These are phyloP conservation scores for Cyprinodon variegatus DNA, from an alignment of 2,113 vertebrate genomes.

Conservation along the genomic window DNA sequence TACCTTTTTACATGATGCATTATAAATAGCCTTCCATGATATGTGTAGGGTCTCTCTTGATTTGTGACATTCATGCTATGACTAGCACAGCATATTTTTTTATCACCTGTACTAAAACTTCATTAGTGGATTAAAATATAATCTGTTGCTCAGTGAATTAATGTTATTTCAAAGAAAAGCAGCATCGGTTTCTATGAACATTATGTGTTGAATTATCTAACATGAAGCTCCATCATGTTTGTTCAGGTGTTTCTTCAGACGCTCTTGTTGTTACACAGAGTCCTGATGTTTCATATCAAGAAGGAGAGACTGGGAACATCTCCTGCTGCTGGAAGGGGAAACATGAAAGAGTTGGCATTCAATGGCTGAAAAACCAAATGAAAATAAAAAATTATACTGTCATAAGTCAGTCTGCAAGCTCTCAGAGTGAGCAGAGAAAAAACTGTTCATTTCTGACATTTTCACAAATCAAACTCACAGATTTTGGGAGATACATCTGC, in stretches of 20 bases:
- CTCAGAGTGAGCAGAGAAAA: accelerated
- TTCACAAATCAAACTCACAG: accelerated
- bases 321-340: background rate
- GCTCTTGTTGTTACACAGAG: background rate
- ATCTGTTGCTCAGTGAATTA: too few relatives aligned
- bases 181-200: background rate
- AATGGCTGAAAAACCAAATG: background rate
- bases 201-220: accelerated
- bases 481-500: constrained; percentile 43
- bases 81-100: background rate
- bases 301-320: background rate
- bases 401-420: accelerated
- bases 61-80: background rate
- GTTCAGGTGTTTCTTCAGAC: constrained; percentile 32
- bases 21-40: too few relatives aligned
- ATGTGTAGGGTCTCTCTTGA: background rate
- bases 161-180: too few relatives aligned
- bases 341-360: accelerated
- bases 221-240: accelerated
- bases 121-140: too few relatives aligned
- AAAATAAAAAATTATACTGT: accelerated
- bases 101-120: too few relatives aligned
- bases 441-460: background rate
- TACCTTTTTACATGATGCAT: background rate
- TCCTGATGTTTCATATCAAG: background rate